Base-by-base conservation (phyloP, 2,113 vertebrate genomes). In the Hymenochirus boettgeri region DNA sequence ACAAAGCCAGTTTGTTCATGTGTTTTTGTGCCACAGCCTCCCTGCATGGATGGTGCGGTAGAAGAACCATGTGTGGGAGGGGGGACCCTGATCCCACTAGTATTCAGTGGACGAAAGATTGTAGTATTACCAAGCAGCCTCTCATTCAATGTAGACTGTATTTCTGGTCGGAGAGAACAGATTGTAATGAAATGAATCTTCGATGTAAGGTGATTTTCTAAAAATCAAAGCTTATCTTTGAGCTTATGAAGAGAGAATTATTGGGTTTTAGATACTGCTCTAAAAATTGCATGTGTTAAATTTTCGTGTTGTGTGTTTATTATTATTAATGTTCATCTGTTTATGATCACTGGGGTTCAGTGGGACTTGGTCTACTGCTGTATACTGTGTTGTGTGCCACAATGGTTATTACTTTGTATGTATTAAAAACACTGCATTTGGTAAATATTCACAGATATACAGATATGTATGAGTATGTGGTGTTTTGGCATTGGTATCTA, bases 111-210 rank as follows among this genome's bases (percentile, higher is more conserved):
- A 60, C 56, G 57, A 59, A 19, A 54, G 24, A 52, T 39, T 55
- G 29, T 58, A 42, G 65, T 60, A 67, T 60, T 67, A 67, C 47
- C 58, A 67, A 57, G 65, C 65, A 67, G 65, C 55, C 64, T 65
- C 63, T 58, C 54, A 66, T 66, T 66, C 55, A 66, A 54, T 55
- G n/a, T n/a, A 58, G 55, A 50, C 64, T 66, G 46, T 37, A 18
- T 58, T 45, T 58, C 33, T 19, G 47, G 57, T 19, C 45, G 24
- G 35, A 51, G 22, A 37, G 48, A 24, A 59, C 56, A 42, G 62
- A 64, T 56, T 53, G 15, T 23, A 48, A 31, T 47, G 51, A 27
- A 31, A 64, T 47, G 65, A 33, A 21, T 12, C 65, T 31, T 52
- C 22, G 22, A 57, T 24, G 31, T 29, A 47, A 59, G 64, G 56